Percentiles rank a stretch among this genome's conserved stretches.
Evolutionary conservation across 2,113 vertebrate genomes (phyloP).

Genomic region (Indri indri): DNA sequence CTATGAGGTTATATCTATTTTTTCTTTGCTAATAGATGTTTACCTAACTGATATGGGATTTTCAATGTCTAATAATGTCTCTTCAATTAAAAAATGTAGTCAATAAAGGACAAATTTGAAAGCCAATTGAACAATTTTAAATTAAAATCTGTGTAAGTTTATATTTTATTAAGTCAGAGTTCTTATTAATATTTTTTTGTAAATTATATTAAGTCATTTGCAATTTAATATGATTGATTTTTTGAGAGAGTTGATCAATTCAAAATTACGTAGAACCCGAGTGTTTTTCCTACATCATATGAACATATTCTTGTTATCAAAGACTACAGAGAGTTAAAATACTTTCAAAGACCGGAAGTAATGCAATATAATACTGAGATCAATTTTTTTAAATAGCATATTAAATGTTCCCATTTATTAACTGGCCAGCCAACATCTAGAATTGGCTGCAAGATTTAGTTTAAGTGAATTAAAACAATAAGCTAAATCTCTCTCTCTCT

Average conservation of each 20-base stretch:
- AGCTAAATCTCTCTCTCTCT: slow-evolving; percentile 69
- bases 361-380: slow-evolving; percentile 57
- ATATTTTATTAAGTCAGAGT: slow-evolving; percentile 26
- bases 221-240: slow-evolving; percentile 53
- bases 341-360: slow-evolving; percentile 50
- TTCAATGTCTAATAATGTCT: background rate
- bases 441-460: slow-evolving; percentile 73
- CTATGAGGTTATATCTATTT: background rate
- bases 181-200: slow-evolving; percentile 36
- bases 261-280: slow-evolving; percentile 14
- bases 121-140: slow-evolving; percentile 8
- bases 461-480: slow-evolving; percentile 80
- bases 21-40: background rate
- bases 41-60: slow-evolving; percentile 19
- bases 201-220: slow-evolving; percentile 8
- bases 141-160: slow-evolving; percentile 32
- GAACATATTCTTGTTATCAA: background rate
- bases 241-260: slow-evolving; percentile 40
- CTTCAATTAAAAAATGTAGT: slow-evolving; percentile 38
- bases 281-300: background rate
- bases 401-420: slow-evolving; percentile 74
- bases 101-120: slow-evolving; percentile 33
- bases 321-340: slow-evolving; percentile 53
- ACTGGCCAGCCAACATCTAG: slow-evolving; percentile 68
- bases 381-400: slow-evolving; percentile 73